Evolutionary conservation across 2,113 vertebrate genomes (phyloP).

Genomic region (Calidris pugnax): DNA sequence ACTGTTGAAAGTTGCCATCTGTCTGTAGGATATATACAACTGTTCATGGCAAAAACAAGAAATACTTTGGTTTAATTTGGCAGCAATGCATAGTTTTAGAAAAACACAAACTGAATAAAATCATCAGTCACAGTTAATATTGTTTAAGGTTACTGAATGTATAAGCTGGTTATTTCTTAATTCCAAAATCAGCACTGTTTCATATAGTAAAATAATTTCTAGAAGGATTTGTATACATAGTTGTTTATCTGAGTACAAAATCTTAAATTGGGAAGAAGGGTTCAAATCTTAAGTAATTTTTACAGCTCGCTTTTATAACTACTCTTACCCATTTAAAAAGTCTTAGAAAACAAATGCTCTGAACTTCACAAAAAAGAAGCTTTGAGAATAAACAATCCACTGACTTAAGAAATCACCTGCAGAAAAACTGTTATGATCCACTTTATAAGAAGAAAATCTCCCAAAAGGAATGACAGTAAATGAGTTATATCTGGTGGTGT

Average conservation of each 20-base stretch:
- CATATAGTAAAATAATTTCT: not conserved
- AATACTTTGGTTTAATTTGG: not conserved
- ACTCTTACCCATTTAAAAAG: not conserved
- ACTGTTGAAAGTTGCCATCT: not conserved
- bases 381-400: not conserved
- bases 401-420: not conserved
- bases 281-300: not conserved
- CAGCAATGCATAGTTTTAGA: not conserved
- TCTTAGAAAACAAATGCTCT: not conserved
- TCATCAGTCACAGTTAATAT: not conserved
- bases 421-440: not conserved
- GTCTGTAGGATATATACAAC: not conserved
- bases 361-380: not conserved
- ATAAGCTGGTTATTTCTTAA: not conserved
- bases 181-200: not conserved
- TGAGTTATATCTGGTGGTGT: not conserved
- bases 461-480: not conserved
- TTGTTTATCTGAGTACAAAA: not conserved
- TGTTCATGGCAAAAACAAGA: not conserved
- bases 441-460: not conserved
- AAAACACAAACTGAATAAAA: not conserved
- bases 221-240: not conserved
- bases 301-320: not conserved
- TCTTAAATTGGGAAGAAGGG: not conserved
- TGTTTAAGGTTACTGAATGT: not conserved